Evolutionary conservation across 2,888 invertebrate genomes (phyloP).

Genomic region (Camponotus fellah): DNA sequence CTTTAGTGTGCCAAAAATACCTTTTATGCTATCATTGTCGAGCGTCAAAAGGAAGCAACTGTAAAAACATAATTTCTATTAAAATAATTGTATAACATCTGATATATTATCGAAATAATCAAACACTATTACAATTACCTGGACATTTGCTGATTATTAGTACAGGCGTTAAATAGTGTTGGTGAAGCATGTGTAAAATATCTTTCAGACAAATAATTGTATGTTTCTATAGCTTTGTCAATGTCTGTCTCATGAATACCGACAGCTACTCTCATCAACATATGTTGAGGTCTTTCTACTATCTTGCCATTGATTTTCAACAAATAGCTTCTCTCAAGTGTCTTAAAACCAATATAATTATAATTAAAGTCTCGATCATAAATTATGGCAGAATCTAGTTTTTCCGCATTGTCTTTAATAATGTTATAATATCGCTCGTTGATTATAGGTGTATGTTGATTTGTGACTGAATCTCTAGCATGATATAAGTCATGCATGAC

Average conservation of each 20-base stretch:
- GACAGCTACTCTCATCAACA: constrained; percentile 99
- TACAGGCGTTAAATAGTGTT: constrained; percentile 98
- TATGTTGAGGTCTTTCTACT: constrained; percentile 98
- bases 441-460: constrained; percentile 93
- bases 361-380: constrained; percentile 99
- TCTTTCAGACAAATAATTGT: constrained; percentile 97
- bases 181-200: constrained; percentile 99
- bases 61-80: constrained; percentile 46
- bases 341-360: constrained; percentile 99
- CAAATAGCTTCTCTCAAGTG: constrained; percentile 97
- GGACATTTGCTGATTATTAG: constrained; percentile 96
- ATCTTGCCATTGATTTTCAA: constrained; percentile 96
- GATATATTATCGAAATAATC: constrained; percentile 17
- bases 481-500: constrained; percentile 95
- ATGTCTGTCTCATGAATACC: constrained; percentile 98
- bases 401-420: constrained; percentile 94
- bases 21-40: constrained; percentile 97
- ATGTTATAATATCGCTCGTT: constrained; percentile 93
- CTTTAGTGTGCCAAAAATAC: constrained; percentile 96
- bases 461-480: constrained; percentile 91
- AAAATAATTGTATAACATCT: background rate
- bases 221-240: constrained; percentile 97
- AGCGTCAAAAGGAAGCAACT: constrained; percentile 98
- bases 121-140: constrained; percentile 86
- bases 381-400: constrained; percentile 97